phyloP scores from a whole-genome alignment of 2,888 invertebrate genomes.

The Prionchulus punctatus region DNA sequence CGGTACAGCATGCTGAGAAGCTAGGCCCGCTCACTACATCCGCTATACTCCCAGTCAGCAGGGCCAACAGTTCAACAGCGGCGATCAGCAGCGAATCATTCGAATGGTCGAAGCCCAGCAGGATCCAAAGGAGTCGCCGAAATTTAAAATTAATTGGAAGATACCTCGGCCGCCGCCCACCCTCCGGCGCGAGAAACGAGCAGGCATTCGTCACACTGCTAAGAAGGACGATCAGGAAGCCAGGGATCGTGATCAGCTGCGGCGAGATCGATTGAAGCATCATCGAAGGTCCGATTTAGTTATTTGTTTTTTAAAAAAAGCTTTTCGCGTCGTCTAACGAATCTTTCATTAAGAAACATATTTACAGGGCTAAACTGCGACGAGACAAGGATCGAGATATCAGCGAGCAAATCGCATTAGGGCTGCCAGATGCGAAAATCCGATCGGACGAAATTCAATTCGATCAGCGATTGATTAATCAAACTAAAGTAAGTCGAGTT shows the following conservation, averaged over 20 bases:
- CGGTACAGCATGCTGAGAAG: conserved; percentile 84
- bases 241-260: too few species aligned
- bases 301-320: too few species aligned
- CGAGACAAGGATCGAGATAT: conserved; percentile 86
- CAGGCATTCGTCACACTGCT: conserved; percentile 50
- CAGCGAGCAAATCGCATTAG: conserved; percentile 92
- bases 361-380: conserved; percentile 63
- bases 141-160: conserved; percentile 92
- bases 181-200: conserved; percentile 66
- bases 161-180: conserved; percentile 94
- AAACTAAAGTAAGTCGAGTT: conserved; percentile 39
- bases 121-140: conserved; percentile 97
- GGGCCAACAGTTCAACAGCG: conserved; percentile 79
- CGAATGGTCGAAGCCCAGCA: conserved; percentile 79
- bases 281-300: too few species aligned
- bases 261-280: conserved; percentile 25
- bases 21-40: conserved; percentile 85
- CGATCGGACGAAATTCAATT: conserved; percentile 44
- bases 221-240: too few species aligned
- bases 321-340: too few species aligned
- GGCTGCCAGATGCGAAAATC: conserved; percentile 66
- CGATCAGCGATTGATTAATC: conserved; percentile 88
- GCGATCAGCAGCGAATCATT: conserved; percentile 92
- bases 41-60: conserved; percentile 96
- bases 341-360: too few species aligned